Evolutionary conservation across 2,797 vertebrate genomes (phyloP), one percentile per base, ranked within the genome.

Genomic region (Brotula barbata): DNA sequence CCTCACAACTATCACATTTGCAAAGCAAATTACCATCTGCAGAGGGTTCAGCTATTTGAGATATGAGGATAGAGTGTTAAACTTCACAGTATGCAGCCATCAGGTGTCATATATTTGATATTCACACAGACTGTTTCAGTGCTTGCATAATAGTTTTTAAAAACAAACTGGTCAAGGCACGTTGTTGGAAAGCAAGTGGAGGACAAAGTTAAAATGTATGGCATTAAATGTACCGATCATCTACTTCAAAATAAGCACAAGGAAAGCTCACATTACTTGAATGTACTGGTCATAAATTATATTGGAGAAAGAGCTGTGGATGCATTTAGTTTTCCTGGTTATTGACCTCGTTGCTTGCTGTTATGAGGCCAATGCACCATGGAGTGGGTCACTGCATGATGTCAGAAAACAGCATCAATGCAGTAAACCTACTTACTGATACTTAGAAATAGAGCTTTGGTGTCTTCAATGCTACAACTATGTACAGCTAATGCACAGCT

Each of bases 1-100:
- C 44, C 19, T 50, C 41, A 56, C 39, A 42, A 21, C 46, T 39
- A 20, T 52, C 54, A 47, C 19, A 58, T 63, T 56, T 44, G 36
- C 54, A 67, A 54, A 28, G 9, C 37, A 42, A 58, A 68, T 46
- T 51, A 28, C 23, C 1, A n/a, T 48, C 59, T 44, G 56, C 51
- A 41, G 53, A 44, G 56, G 17, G 36, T 54, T 59, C 31, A 39
- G 16, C 41, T 16, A 21, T 69, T 37, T 19, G 17, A 15, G 33
- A 52, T 55, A 25, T 20, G 25, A 50, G 49, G 28, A 13, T 15
- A 16, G 42, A 51, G 28, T 43, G n/a, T 49, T 43, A 52, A 45
- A 25, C 31, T 17, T 6, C 42, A 25, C 19, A 1, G 5, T 16
- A 3, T 5, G 2, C 36, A 21, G 39, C 44, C 25, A 19, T 28